These are phyloP conservation scores for Drosophila macrothrix DNA, from an alignment of 2,888 invertebrate genomes.

Conservation along the genomic window DNA sequence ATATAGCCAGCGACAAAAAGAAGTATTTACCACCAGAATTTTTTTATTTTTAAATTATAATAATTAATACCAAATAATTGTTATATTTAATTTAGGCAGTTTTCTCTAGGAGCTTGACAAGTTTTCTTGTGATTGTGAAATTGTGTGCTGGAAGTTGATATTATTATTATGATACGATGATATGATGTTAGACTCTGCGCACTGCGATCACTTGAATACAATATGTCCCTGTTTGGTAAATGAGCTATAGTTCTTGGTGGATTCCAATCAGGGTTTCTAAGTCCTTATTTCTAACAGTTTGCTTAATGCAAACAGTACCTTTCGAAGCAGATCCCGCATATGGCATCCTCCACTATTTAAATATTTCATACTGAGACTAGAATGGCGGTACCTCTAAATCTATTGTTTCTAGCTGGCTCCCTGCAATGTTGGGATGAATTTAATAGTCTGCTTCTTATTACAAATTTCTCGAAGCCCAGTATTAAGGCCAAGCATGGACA, in stretches of 20 bases:
- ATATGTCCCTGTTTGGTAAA: background rate
- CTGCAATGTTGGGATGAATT: too few relatives aligned
- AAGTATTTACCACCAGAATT: background rate
- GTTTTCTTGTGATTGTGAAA: background rate
- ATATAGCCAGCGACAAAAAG: background rate
- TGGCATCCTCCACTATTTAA: background rate
- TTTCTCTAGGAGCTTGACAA: background rate
- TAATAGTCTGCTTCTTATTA: too few relatives aligned
- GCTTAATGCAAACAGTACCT: background rate
- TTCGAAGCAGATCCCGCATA: background rate
- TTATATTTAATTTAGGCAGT: background rate
- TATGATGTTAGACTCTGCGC: too few relatives aligned
- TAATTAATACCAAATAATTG: background rate
- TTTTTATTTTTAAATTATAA: background rate
- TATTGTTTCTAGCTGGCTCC: too few relatives aligned
- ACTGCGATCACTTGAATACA: background rate
- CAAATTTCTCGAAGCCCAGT: too few relatives aligned
- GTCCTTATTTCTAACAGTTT: background rate
- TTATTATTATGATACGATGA: background rate
- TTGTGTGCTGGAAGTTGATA: background rate
- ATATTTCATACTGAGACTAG: background rate
- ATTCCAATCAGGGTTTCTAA: background rate
- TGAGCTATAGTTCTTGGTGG: background rate
- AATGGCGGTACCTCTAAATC: too few relatives aligned
- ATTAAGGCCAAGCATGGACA: too few relatives aligned